Conservation (phyloP, 2,113 vertebrate genomes). For the Austrofundulus limnaeus region DNA sequence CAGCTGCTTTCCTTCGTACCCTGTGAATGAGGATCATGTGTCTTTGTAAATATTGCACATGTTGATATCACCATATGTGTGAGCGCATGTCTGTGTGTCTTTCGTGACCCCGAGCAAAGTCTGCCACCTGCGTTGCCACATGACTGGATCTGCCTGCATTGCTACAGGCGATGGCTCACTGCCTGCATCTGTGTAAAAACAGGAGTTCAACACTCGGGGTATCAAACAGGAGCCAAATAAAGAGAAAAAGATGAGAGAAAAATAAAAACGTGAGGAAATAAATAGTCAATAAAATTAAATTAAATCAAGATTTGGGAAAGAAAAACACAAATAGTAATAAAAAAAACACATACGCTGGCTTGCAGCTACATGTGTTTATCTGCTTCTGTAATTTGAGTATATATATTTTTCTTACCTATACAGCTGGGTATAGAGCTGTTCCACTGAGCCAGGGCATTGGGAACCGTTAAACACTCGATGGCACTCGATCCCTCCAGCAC, state of each 20-base stretch:
- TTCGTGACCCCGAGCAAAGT: conserved; percentile 49
- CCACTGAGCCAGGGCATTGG: conserved; percentile 94
- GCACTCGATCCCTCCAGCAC: conserved; percentile 84
- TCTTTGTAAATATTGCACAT: conserved; percentile 28
- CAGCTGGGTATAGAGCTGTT: conserved; percentile 92
- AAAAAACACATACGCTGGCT: neutral
- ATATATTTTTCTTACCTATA: conserved; percentile 79
- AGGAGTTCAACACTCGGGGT: conserved; percentile 27
- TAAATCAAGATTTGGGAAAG: neutral
- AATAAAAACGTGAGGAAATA: neutral
- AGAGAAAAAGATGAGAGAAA: neutral
- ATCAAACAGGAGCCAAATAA: conserved; percentile 7
- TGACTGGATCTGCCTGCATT: conserved; percentile 40
- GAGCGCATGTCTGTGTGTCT: conserved; percentile 21
- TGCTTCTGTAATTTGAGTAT: too few relatives aligned
- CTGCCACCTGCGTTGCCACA: conserved; percentile 52
- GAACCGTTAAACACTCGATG: conserved; percentile 92
- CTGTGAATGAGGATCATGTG: conserved; percentile 4
- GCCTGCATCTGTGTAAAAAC: conserved; percentile 61
- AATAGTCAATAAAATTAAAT: neutral
- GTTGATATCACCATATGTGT: conserved; percentile 3
- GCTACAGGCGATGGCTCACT: conserved; percentile 53
- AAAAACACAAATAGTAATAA: too few relatives aligned
- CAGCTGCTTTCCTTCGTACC: conserved; percentile 58
- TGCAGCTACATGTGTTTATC: neutral